Evolutionary conservation across 2,888 invertebrate genomes (phyloP), one percentile per base, ranked within the genome.

Genomic region (Seira musarum): DNA sequence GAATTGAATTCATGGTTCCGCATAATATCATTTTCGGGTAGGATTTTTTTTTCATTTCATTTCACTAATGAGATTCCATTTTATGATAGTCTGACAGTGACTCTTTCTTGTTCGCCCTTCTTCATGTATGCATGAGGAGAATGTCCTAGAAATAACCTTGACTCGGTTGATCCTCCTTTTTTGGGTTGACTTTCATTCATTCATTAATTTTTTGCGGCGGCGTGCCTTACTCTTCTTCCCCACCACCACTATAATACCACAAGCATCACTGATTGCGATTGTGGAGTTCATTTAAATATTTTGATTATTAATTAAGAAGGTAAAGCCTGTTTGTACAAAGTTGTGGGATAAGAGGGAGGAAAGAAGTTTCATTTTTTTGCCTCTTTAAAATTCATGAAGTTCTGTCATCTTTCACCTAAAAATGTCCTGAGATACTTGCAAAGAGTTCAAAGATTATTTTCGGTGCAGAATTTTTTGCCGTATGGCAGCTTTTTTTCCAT

Each of bases 91-190:
- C 40, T 40, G 40, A 8, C 40, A 8, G 40, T 40, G 40, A 40
- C 40, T 40, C 40, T 8, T n/a, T n/a, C n/a, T n/a, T n/a, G n/a
- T n/a, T n/a, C n/a, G n/a, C n/a, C n/a, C 19, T 66, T 2, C 13
- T 65, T 25, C n/a, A 2, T 6, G 3, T 15, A 40, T 5, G 10
- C 15, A 53, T 53, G 49, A 68, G 17, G n/a, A 13, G 13, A 13
- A 40, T 53, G 68, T 53, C 68, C 68, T 68, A 68, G 46, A 68
- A 68, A 68, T 53, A 68, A 68, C 68, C 68, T 68, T 68, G 68
- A 40, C 49, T 46, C 49, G 17, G 19, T 13, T 40, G 40, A 40
- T 40, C 40, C 40, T 40, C 40, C 40, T 40, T 40, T 40, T 40
- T 40, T 40, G 13, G 40, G 40, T 40, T 40, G 40, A 40, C 40